A percentile compares a stretch with the other conserved stretches of the same genome.
Evolutionary conservation across 2,888 invertebrate species (phyloP).

Genomic region (Zygothrica quintamaculata): DNA sequence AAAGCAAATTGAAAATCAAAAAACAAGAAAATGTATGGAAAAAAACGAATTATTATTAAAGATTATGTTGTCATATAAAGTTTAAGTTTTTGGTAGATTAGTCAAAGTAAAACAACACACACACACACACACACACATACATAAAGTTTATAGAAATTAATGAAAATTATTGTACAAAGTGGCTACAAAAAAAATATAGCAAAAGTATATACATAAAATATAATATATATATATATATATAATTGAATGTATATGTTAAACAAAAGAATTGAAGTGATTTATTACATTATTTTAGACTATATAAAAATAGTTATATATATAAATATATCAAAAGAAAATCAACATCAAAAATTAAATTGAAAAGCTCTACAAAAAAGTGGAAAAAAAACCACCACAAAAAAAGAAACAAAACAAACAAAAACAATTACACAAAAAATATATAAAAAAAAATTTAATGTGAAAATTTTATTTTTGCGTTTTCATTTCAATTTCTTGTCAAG

Average conservation of each 20-base stretch:
- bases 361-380: slow-evolving; percentile 73
- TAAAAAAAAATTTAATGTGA: slow-evolving; percentile 65
- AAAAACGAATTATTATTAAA: slow-evolving; percentile 43
- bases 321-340: too few species aligned
- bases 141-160: slow-evolving; percentile 69
- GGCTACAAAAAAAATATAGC: slow-evolving; percentile 51
- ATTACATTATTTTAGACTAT: slow-evolving; percentile 73
- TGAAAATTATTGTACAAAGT: slow-evolving; percentile 75
- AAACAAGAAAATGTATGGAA: slow-evolving; percentile 17
- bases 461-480: slow-evolving; percentile 33
- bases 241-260: slow-evolving; percentile 44
- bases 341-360: slow-evolving; percentile 60
- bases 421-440: slow-evolving; percentile 74
- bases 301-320: slow-evolving; percentile 62
- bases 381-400: slow-evolving; percentile 33
- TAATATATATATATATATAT: slow-evolving; percentile 30
- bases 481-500: slow-evolving; percentile 1
- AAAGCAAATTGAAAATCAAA: slow-evolving; percentile 48
- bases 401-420: slow-evolving; percentile 42
- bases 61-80: slow-evolving; percentile 72
- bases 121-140: slow-evolving; percentile 29
- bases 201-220: slow-evolving; percentile 2
- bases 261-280: slow-evolving; percentile 70
- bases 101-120: slow-evolving; percentile 32
- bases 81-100: slow-evolving; percentile 67